Evolutionary conservation across 2,113 vertebrate genomes (phyloP), one percentile per base, ranked within the genome.

Genomic region (Xenopus laevis): DNA sequence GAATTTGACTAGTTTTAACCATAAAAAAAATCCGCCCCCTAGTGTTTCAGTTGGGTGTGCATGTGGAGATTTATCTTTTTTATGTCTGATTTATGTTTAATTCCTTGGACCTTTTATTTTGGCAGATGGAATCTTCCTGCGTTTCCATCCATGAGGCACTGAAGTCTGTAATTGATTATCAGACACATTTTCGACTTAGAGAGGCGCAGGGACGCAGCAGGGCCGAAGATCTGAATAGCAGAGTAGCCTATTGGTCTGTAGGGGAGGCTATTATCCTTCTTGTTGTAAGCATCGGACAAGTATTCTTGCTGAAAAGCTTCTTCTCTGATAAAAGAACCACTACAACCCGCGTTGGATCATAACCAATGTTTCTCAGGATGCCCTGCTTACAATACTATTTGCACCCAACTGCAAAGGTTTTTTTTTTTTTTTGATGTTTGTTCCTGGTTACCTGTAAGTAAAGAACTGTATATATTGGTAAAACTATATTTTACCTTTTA

Each of bases 291-390:
- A 92, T 99, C 3, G 98, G 97, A 88, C 97, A 99, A 86, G 96
- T 99, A 0, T 92, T 99, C 45, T 92, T 99, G 68, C 91, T 99
- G 45, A 94, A 97, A 84, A 99, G 97, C 82, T 99, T 99, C 86
- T 99, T 99, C 89, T 98, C 96, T 0, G 97, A 99, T 90, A 98
- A 92, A 87, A 97, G 96, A 91, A 98, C 95, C 85, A 98, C 97
- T 13, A 93, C 95, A 68, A 98, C 97, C 1, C 94, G 97, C 0
- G 92, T 98, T 5, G 97, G 95, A 80, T 99, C 96, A 0, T 99
- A 97, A 95, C 89, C 79, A 18, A 68, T 30, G 5, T 69, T 72
- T 61, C 61, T 17, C 72, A 69, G 77, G 68, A 40, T 65, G 64
- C 53, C 74, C 27, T 79, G 69, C 80, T 50, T 79, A 72, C 73